phyloP scores from a whole-genome alignment of 2,113 vertebrate species.

The Notechis scutatus region DNA sequence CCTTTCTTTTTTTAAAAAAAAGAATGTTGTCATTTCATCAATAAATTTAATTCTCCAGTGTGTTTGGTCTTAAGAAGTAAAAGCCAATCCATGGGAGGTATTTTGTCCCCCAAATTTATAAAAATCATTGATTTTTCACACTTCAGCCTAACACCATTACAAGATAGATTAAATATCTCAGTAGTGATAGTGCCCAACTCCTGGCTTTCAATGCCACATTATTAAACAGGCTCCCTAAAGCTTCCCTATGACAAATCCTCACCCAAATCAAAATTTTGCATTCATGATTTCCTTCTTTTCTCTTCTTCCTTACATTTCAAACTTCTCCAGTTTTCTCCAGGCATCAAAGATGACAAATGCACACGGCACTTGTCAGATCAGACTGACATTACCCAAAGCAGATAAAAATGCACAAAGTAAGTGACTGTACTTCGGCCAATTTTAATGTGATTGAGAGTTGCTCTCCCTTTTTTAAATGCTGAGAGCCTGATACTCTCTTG shows the following conservation, averaged over 20 bases:
- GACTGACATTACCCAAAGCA: slow-evolving; percentile 44
- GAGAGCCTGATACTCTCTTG: slow-evolving; percentile 44
- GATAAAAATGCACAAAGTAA: slow-evolving; percentile 51
- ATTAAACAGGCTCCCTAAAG: not conserved
- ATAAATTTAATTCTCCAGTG: not conserved
- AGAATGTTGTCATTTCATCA: not conserved
- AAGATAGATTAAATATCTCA: not conserved
- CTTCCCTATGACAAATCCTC: not conserved
- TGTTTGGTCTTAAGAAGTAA: not conserved
- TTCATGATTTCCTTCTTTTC: not conserved
- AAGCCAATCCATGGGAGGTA: not conserved
- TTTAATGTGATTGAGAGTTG: slow-evolving; percentile 48
- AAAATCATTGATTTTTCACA: not conserved
- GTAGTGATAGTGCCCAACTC: not conserved
- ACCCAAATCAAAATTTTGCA: not conserved
- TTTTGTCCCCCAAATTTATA: not conserved
- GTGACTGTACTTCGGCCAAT: slow-evolving; percentile 44
- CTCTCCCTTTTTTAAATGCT: slow-evolving; percentile 57
- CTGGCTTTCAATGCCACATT: not conserved
- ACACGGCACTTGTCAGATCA: slow-evolving; percentile 44
- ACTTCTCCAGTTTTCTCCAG: slow-evolving; percentile 50
- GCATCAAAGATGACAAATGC: slow-evolving; percentile 45
- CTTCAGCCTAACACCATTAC: not conserved
- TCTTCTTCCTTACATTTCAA: slow-evolving; percentile 43
- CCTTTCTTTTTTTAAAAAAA: no score